phyloP scores from a whole-genome alignment of 2,797 vertebrate species.

The Setipinna tenuifilis region DNA sequence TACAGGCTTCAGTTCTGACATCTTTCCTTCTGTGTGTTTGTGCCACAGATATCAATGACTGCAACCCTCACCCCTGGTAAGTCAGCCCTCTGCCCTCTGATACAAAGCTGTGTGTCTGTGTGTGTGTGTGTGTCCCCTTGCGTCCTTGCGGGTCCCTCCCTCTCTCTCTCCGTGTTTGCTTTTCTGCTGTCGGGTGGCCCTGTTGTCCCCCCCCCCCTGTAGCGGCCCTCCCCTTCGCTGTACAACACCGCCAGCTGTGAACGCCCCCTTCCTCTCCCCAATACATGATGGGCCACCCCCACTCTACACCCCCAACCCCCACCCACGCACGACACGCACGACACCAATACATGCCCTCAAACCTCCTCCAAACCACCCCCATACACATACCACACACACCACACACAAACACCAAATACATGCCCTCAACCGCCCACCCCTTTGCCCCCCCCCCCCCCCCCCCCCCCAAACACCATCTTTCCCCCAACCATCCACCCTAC shows the following conservation, averaged over 20 bases:
- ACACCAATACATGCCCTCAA: too few relatives aligned
- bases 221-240: conserved; percentile 48
- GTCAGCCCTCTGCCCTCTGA: conserved; percentile 54
- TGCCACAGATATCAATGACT: conserved; percentile 90
- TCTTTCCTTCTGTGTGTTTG: conserved; percentile 34
- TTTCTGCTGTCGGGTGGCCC: conserved; percentile 41
- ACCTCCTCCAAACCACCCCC: too few relatives aligned
- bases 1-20: background rate
- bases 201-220: conserved; percentile 47
- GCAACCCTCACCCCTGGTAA: conserved; percentile 96
- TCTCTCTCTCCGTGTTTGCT: conserved; percentile 34
- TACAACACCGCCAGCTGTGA: conserved; percentile 54
- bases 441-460: too few relatives aligned
- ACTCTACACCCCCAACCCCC: too few relatives aligned
- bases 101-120: background rate
- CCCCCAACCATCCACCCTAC: conserved; percentile 5
- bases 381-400: too few relatives aligned
- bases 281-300: background rate
- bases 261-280: conserved; percentile 38
- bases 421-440: conserved; percentile 54
- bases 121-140: background rate
- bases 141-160: conserved; percentile 34
- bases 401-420: background rate
- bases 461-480: conserved; percentile 23
- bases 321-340: too few relatives aligned